Evolutionary conservation across 2,797 vertebrate species (phyloP), one percentile per base, ranked within the genome.

Genomic region (Artibeus jamaicensis): DNA sequence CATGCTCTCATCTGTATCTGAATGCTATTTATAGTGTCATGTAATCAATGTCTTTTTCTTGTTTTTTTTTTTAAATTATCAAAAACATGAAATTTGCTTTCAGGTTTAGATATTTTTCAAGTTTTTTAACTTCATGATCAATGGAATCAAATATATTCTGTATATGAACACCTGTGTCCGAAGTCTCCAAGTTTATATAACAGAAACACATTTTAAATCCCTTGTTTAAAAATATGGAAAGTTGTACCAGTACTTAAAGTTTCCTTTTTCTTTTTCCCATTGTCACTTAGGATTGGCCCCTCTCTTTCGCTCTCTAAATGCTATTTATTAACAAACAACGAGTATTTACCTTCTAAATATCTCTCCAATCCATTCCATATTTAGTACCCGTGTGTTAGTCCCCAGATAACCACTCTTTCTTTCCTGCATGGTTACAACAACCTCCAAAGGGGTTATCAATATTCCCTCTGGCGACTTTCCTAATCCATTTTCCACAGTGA

Each of bases 71-170:
- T 96, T n/a, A 86, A 44, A 96, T 85, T 89, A 95, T 95, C 24
- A 87, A 95, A 98, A 96, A 9, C 16, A 88, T 94, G 97, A 96
- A 12, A 65, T 96, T 42, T 71, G 67, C 79, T 86, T 89, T 39
- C 57, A 65, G 92, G 97, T 79, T 97, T 96, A 95, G 19, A 62
- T 68, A 78, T 95, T 98, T 98, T 98, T 96, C 78, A 97, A 98
- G 73, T 50, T 93, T 93, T 8, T 76, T 95, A 87, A 34, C 48
- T 93, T 95, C 89, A 94, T 44, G 21, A 84, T 11, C 67, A 76
- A 67, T 24, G 21, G 5, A 96, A 96, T 93, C 22, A 96, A 94
- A 97, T 87, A 19, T 9, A 70, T 83, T 44, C 2, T 9, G 14
- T 94, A 16, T 22, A 14, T 0, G 18, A 97, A 95, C 96, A 91